Evolutionary conservation across 1,140 invertebrate genomes (phyloP).

Genomic region (Dolichoris vasculosae): DNA sequence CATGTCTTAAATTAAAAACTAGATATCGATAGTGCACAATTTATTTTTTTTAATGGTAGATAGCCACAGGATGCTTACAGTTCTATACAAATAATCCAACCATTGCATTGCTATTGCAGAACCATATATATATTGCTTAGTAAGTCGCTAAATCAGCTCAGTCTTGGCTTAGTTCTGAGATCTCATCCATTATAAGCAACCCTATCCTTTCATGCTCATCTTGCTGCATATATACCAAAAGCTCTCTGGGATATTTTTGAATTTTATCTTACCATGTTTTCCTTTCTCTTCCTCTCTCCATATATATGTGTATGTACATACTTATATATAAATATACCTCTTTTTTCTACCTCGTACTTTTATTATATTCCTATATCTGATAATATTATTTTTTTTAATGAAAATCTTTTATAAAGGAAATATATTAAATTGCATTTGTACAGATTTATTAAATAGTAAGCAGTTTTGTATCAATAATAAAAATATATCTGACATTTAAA

Average conservation of each 20-base stretch:
- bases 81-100: neutral
- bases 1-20: neutral
- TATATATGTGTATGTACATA: too few species aligned
- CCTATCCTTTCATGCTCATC: neutral
- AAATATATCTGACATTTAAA: too few species aligned
- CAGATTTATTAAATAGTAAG: too few species aligned
- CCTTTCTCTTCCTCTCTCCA: neutral
- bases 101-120: neutral
- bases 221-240: neutral
- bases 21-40: neutral
- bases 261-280: neutral
- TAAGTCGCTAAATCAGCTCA: neutral
- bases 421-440: too few species aligned
- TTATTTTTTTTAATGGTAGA: neutral
- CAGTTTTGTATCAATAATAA: too few species aligned
- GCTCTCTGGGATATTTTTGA: neutral
- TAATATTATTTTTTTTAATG: too few species aligned
- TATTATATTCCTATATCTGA: too few species aligned
- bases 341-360: too few species aligned
- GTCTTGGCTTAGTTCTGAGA: neutral
- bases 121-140: neutral
- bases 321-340: too few species aligned
- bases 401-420: too few species aligned
- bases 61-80: neutral
- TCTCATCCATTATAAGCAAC: constrained; percentile 36